Evolutionary conservation across 2,888 invertebrate species (phyloP).

Genomic region (Cheilosia pagana): DNA sequence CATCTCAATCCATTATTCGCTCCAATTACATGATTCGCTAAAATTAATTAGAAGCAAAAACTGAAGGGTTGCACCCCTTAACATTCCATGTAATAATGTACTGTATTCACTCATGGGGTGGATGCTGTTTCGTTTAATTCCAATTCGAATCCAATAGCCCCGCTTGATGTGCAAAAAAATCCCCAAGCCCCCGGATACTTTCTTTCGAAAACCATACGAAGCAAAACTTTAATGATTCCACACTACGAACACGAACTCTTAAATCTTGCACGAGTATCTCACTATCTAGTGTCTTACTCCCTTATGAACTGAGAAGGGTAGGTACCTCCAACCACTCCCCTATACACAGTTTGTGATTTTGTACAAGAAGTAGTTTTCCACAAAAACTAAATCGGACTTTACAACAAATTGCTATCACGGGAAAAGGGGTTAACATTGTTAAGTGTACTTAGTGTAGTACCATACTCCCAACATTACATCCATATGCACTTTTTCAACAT

Average conservation of each 20-base stretch:
- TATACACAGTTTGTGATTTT: constrained; percentile 4
- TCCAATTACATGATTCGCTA: not conserved
- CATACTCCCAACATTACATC: not conserved
- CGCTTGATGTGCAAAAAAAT: not conserved
- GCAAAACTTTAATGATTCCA: constrained; percentile 60
- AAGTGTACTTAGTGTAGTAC: constrained; percentile 30
- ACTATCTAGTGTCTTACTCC: not conserved
- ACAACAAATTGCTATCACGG: constrained; percentile 47
- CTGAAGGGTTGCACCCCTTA: not conserved
- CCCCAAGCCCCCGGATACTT: not conserved
- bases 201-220: constrained; percentile 32
- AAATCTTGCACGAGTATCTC: not conserved
- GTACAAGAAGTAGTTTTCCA: constrained; percentile 1
- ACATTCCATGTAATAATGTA: not conserved
- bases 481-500: not conserved
- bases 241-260: not conserved
- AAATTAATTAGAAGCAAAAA: not conserved
- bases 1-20: no score
- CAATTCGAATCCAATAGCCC: not conserved
- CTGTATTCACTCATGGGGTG: not conserved
- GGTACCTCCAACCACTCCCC: not conserved
- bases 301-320: no score
- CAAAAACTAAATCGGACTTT: constrained; percentile 19
- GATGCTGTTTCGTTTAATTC: not conserved
- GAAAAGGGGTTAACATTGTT: constrained; percentile 51